Conservation (phyloP, 2,797 vertebrate species). For the Harpagifer antarcticus region DNA sequence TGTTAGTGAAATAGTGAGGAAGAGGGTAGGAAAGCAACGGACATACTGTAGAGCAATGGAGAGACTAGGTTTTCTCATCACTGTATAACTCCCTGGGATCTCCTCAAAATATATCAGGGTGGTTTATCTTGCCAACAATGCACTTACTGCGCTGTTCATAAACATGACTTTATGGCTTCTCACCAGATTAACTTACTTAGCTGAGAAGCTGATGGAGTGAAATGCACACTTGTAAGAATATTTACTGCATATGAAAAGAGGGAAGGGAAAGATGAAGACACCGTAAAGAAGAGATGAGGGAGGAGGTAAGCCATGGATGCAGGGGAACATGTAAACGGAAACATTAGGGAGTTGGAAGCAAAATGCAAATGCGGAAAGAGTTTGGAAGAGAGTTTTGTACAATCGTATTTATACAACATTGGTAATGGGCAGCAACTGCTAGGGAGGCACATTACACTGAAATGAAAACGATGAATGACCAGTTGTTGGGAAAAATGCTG, state of each 20-base stretch:
- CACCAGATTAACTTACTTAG: conserved; percentile 74
- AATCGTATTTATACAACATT: conserved; percentile 6
- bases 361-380: neutral
- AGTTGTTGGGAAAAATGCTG: neutral
- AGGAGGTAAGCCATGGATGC: too few species aligned
- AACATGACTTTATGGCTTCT: conserved; percentile 77
- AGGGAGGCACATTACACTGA: neutral
- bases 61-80: conserved; percentile 26
- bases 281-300: neutral
- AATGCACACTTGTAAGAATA: conserved; percentile 52
- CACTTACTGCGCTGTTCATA: conserved; percentile 80
- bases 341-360: neutral
- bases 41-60: conserved; percentile 15
- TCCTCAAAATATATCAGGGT: conserved; percentile 67
- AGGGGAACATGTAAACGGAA: neutral
- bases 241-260: conserved; percentile 12
- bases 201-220: conserved; percentile 60
- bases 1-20: neutral
- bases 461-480: neutral
- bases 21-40: conserved; percentile 14
- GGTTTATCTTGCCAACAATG: conserved; percentile 80
- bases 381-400: neutral
- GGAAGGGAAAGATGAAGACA: conserved; percentile 4
- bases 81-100: conserved; percentile 54
- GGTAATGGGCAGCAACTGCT: neutral